phyloP scores from a whole-genome alignment of 2,888 invertebrate species.

The Lasius platythorax region DNA sequence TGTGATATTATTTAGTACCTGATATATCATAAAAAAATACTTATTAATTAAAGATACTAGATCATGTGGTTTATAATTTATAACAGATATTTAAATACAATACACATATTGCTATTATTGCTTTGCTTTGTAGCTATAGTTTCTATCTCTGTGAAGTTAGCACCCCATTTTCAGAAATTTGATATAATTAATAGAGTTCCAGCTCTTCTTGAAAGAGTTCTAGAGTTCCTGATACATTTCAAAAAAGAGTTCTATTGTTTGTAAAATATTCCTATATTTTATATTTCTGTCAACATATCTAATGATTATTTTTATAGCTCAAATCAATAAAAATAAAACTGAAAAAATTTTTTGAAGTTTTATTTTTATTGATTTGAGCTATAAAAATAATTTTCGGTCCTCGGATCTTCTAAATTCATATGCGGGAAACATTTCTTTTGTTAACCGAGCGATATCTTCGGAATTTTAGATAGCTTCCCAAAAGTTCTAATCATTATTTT shows the following conservation, averaged over 20 bases:
- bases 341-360: background rate
- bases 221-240: background rate
- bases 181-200: background rate
- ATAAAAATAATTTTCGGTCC: background rate
- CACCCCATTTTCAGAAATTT: background rate
- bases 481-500: background rate
- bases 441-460: background rate
- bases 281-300: background rate
- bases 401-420: background rate
- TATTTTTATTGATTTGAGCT: background rate
- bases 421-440: too few relatives aligned
- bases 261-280: background rate
- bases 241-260: background rate
- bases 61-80: conserved; percentile 26
- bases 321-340: background rate
- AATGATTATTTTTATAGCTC: background rate
- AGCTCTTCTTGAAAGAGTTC: background rate
- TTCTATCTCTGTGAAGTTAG: background rate
- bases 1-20: background rate
- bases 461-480: background rate
- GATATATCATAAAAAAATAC: background rate
- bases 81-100: conserved; percentile 3
- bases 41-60: background rate
- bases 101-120: conserved; percentile 5
- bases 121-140: conserved; percentile 12